phyloP scores from a whole-genome alignment of 23 tunicate genomes.

The Styela plicata region DNA sequence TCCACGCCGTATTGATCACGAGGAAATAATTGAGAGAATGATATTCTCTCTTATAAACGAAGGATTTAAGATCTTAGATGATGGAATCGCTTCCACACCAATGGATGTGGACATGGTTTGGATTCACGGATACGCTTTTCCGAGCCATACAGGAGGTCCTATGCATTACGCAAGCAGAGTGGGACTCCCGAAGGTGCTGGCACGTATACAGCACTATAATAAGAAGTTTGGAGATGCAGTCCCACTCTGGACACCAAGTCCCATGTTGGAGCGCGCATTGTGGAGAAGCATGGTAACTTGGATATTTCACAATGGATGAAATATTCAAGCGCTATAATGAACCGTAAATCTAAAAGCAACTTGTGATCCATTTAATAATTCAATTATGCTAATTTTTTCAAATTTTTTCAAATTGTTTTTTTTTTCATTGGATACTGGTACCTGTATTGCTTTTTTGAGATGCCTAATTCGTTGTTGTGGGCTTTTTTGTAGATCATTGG shows the following conservation, averaged over 20 bases:
- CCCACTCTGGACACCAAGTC: slow-evolving; percentile 76
- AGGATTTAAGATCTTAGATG: slow-evolving; percentile 79
- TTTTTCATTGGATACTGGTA: too few species aligned
- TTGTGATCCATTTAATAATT: too few species aligned
- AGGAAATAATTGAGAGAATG: slow-evolving; percentile 69
- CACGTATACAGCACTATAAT: slow-evolving; percentile 48
- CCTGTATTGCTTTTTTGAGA: too few species aligned
- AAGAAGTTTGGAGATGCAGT: slow-evolving; percentile 28
- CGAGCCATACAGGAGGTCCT: slow-evolving; percentile 79
- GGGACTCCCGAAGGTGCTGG: slow-evolving; percentile 79
- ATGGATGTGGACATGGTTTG: slow-evolving; percentile 56
- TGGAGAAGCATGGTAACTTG: slow-evolving; percentile 65
- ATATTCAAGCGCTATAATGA: neutral
- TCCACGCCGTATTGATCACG: slow-evolving; percentile 31
- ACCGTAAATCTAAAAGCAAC: neutral
- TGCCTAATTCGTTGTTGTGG: too few species aligned
- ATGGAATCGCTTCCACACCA: slow-evolving; percentile 61
- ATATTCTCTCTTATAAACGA: slow-evolving; percentile 70
- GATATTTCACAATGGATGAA: slow-evolving; percentile 52
- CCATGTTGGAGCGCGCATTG: slow-evolving; percentile 65
- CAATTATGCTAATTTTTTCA: too few species aligned
- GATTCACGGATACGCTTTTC: slow-evolving; percentile 72
- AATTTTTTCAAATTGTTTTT: too few species aligned
- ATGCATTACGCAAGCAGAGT: slow-evolving; percentile 63
- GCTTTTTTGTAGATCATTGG: too few species aligned